Percentiles rank a stretch among this genome's conserved stretches.
These are phyloP conservation scores for Reticulitermes lucifugus DNA, from an alignment of 2,888 invertebrate genomes.

Conservation along the genomic window DNA sequence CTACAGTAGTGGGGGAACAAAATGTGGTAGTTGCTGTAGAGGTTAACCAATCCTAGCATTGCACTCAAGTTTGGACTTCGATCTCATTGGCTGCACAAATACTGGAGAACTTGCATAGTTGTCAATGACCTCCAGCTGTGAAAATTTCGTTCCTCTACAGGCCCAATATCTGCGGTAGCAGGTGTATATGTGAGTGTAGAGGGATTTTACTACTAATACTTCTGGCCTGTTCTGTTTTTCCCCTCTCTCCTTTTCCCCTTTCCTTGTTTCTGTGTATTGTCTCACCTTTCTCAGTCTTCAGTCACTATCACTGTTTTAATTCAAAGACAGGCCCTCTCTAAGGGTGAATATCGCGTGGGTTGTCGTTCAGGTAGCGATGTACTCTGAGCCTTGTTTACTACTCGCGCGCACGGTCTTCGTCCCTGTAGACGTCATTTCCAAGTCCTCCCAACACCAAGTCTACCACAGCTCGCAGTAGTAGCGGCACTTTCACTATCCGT, in stretches of 20 bases:
- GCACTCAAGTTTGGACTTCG: constrained; percentile 26
- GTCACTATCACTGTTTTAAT: constrained; percentile 39
- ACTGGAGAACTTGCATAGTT: constrained; percentile 64
- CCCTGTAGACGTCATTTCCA: constrained; percentile 1
- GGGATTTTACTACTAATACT: constrained; percentile 11
- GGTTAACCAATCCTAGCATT: constrained; percentile 45
- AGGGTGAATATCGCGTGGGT: constrained; percentile 44
- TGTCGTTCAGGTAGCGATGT: constrained; percentile 37
- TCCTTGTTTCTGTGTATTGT: background rate
- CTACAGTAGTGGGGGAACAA: background rate
- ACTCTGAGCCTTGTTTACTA: constrained; percentile 30
- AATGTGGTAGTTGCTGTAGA: constrained; percentile 24
- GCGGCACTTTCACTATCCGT: constrained; percentile 57
- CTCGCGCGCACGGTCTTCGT: constrained; percentile 20
- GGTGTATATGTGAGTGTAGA: constrained; percentile 29
- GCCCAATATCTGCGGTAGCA: background rate
- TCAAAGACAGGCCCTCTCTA: constrained; percentile 9
- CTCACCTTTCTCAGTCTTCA: constrained; percentile 16
- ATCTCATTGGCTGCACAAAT: constrained; percentile 46
- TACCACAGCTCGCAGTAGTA: constrained; percentile 58
- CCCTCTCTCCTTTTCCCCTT: background rate
- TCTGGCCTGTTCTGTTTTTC: background rate
- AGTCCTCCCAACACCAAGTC: constrained; percentile 1
- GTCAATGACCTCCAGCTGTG: constrained; percentile 88
- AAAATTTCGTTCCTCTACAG: constrained; percentile 62